Conservation (phyloP, 2,113 vertebrate species). For the Rhynchopsitta pachyrhyncha region DNA sequence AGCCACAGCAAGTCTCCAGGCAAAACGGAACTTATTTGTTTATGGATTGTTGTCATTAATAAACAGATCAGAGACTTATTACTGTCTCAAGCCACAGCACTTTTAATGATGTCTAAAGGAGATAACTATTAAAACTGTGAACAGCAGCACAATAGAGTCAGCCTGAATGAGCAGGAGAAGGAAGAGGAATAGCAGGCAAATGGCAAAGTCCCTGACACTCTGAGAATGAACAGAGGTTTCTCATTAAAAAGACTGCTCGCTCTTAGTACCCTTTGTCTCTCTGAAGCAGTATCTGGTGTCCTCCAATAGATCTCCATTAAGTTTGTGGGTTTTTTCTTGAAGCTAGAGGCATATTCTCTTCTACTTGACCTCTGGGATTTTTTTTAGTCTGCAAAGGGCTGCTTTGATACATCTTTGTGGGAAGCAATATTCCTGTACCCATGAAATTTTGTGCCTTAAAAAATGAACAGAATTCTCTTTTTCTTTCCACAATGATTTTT, state of each 20-base stretch:
- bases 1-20: slow-evolving; percentile 48
- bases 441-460: slow-evolving; percentile 2
- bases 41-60: slow-evolving; percentile 66
- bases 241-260: not conserved
- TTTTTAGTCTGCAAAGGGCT: not conserved
- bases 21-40: slow-evolving; percentile 57
- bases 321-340: not conserved
- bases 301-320: slow-evolving; percentile 38
- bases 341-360: slow-evolving; percentile 27
- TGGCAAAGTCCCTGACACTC: not conserved
- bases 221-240: slow-evolving; percentile 17
- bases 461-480: not conserved
- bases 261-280: slow-evolving; percentile 23
- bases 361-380: slow-evolving; percentile 27
- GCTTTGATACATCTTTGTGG: not conserved
- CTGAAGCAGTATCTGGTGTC: not conserved
- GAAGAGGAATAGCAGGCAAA: not conserved
- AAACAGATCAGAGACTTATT: slow-evolving; percentile 48
- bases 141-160: slow-evolving; percentile 10
- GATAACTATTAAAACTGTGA: slow-evolving; percentile 40
- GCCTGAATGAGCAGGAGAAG: not conserved
- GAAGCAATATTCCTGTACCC: not conserved
- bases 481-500: not conserved
- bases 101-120: slow-evolving; percentile 67
- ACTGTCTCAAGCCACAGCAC: slow-evolving; percentile 26